These are phyloP conservation scores for Ivindomyrus marchei DNA, from an alignment of 2,113 vertebrate genomes.

Conservation along the genomic window DNA sequence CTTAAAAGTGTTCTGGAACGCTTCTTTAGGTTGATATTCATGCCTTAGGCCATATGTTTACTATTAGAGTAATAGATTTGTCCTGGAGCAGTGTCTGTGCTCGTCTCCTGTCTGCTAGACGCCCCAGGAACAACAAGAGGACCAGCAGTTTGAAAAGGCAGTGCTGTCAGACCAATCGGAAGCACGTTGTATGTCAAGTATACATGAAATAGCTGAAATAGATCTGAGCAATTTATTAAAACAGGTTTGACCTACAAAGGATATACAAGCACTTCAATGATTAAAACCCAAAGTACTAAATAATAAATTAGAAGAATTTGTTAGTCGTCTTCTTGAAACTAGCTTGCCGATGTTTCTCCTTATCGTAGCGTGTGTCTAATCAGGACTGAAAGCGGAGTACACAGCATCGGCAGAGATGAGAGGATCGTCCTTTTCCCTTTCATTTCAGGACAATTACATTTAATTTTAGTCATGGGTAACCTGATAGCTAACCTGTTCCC, in stretches of 20 bases:
- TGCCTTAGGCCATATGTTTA: conserved; percentile 1
- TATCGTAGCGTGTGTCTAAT: conserved; percentile 77
- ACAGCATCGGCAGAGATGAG: conserved; percentile 48
- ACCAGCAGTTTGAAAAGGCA: background rate
- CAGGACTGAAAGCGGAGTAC: conserved; percentile 65
- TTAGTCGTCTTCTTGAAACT: conserved; percentile 71
- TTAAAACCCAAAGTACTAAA: conserved; percentile 75
- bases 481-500: conserved; percentile 40
- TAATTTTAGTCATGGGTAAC: conserved; percentile 71
- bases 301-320: conserved; percentile 85
- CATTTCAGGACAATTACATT: conserved; percentile 71
- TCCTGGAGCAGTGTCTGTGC: background rate
- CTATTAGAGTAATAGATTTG: background rate
- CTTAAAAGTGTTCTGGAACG: background rate
- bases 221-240: conserved; percentile 77
- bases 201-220: conserved; percentile 67
- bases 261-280: conserved; percentile 74
- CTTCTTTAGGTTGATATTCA: background rate
- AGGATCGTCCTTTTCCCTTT: conserved; percentile 59
- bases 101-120: background rate
- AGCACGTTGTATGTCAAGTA: conserved; percentile 44
- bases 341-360: conserved; percentile 73
- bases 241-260: conserved; percentile 82
- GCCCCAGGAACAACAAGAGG: background rate
- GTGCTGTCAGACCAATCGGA: conserved; percentile 4